These are phyloP conservation scores for Vesta saturnalis DNA, from an alignment of 2,888 invertebrate species.

Conservation along the genomic window DNA sequence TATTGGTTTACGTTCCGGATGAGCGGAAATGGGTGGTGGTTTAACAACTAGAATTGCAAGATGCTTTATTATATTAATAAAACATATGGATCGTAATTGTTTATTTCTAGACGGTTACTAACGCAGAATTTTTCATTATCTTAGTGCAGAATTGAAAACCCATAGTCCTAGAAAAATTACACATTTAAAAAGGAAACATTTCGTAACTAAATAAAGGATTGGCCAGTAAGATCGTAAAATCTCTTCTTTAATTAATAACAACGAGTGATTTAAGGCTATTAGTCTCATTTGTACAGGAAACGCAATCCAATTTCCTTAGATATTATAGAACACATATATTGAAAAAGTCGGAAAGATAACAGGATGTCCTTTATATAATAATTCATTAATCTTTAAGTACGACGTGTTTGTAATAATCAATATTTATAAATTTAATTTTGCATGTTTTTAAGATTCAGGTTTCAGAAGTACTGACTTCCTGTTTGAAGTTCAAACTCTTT, in stretches of 20 bases:
- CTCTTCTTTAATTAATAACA: conserved; percentile 20
- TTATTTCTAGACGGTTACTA: conserved; percentile 14
- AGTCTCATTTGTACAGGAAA: conserved; percentile 36
- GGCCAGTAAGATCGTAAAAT: conserved; percentile 8
- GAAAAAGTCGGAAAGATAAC: conserved; percentile 28
- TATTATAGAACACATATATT: conserved; percentile 20
- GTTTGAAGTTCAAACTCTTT: background rate
- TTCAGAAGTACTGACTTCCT: conserved; percentile 21
- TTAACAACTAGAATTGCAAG: conserved; percentile 45
- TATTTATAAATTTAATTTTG: conserved; percentile 25
- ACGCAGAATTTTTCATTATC: background rate
- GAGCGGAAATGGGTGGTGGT: conserved; percentile 58
- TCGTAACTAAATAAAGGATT: background rate
- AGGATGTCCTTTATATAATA: conserved; percentile 31
- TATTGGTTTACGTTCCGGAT: conserved; percentile 47
- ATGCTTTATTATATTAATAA: conserved; percentile 30
- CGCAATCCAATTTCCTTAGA: conserved; percentile 41
- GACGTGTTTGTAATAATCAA: conserved; percentile 18
- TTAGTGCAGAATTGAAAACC: background rate
- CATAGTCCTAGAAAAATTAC: background rate
- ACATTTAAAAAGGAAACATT: background rate
- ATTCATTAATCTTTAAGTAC: conserved; percentile 23
- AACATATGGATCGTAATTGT: conserved; percentile 8
- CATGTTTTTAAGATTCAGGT: conserved; percentile 5
- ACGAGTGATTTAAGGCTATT: conserved; percentile 22